These are phyloP conservation scores for Aphelenchoides bicaudatus DNA, from an alignment of 2,888 invertebrate species.

Conservation along the genomic window DNA sequence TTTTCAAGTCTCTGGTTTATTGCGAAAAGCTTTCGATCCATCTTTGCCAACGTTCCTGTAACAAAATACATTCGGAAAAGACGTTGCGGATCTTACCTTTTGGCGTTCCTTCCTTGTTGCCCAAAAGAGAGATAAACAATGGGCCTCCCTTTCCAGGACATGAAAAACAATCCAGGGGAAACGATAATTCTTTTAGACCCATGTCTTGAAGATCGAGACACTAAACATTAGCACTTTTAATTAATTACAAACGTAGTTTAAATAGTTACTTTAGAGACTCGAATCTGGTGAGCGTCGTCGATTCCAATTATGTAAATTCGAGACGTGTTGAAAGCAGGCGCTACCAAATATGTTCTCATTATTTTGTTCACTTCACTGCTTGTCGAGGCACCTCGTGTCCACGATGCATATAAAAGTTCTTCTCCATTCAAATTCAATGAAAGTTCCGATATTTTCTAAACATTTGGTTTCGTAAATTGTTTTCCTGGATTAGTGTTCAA, in stretches of 20 bases:
- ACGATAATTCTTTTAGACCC: constrained; percentile 31
- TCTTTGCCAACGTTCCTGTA: constrained; percentile 73
- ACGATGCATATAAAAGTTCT: constrained; percentile 90
- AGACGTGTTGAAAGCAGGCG: constrained; percentile 78
- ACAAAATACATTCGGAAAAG: neutral
- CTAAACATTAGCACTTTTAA: constrained; percentile 26
- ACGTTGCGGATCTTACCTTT: constrained; percentile 66
- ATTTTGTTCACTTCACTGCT: constrained; percentile 35
- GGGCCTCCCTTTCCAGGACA: constrained; percentile 42
- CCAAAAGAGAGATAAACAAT: constrained; percentile 87
- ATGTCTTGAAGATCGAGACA: constrained; percentile 35
- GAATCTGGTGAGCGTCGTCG: constrained; percentile 32
- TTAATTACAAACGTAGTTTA: constrained; percentile 1
- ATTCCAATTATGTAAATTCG: constrained; percentile 78
- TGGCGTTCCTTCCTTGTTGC: constrained; percentile 76
- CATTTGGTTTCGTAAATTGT: constrained; percentile 8
- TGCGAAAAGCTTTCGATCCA: constrained; percentile 77
- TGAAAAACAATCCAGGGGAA: constrained; percentile 39
- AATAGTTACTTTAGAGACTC: constrained; percentile 24
- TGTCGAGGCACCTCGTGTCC: constrained; percentile 65
- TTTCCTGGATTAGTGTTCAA: too few relatives aligned
- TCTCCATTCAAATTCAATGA: constrained; percentile 75
- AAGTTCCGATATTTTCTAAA: constrained; percentile 80
- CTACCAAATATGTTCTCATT: constrained; percentile 73
- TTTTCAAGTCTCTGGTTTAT: constrained; percentile 4